Base-by-base conservation (phyloP, 1,140 invertebrate species). In the Trypoxylus dichotomus region DNA sequence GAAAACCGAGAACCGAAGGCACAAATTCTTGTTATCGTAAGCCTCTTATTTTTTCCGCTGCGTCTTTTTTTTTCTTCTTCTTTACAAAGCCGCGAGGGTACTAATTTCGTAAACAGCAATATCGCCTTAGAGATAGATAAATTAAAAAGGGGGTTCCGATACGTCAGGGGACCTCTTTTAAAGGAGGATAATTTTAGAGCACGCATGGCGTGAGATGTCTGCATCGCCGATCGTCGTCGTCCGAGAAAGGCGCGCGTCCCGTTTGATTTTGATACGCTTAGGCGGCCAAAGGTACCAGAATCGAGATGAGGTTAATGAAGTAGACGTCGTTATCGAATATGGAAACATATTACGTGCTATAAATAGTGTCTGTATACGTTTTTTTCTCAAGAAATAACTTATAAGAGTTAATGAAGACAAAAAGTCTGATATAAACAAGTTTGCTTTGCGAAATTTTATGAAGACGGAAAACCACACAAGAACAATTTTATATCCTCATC, bases 181-280 rank as follows among this genome's bases (percentile, higher is more conserved):
- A 58, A 68, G 27, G 60, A 19, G 7, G 27, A 68, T 68, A 68
- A 68, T 68, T 68, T 68, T 68, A 24, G 27, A 15, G 15, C 25
- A 8, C 21, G 24, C 60, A 68, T 29, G 60, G 24, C 21, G 27
- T 29, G 60, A 68, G 11, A 68, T 25, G 60, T 15, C 60, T 29
- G 27, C 19, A 5, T n/a, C n/a, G n/a, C n/a, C n/a, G n/a, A n/a
- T n/a, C n/a, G n/a, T n/a, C n/a, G n/a, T 68, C 60, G 2, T 24
- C 21, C 15, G 7, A 27, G 10, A 25, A 29, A 24, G 60, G 27
- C 7, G 60, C 60, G 60, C 60, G 10, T 25, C 24, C 27, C 27
- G 25, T 68, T 68, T 68, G 60, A 68, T 68, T 68, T 68, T 68
- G 24, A 68, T 68, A 68, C 60, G 60, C 60, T 68, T 29, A 29